Conservation (phyloP, 1,140 invertebrate genomes). For the Listronotus bonariensis region DNA sequence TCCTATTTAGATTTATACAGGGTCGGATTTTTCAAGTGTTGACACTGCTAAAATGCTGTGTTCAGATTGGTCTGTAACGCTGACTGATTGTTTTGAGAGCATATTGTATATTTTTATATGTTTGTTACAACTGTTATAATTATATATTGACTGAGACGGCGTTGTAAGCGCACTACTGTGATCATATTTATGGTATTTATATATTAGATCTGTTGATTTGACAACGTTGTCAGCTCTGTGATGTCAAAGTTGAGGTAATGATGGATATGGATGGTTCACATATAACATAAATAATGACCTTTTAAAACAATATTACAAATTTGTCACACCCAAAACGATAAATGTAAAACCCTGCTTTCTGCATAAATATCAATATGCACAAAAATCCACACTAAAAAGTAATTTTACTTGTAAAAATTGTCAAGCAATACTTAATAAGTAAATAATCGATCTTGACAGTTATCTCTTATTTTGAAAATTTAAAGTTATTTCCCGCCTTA, state of each 20-base stretch:
- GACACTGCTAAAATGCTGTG: slow-evolving; percentile 47
- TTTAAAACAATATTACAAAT: slow-evolving; percentile 12
- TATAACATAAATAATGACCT: slow-evolving; percentile 8
- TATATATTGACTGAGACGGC: slow-evolving; percentile 54
- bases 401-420: not conserved
- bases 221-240: slow-evolving; percentile 5
- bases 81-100: slow-evolving; percentile 54
- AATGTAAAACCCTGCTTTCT: slow-evolving; percentile 23
- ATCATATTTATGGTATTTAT: slow-evolving; percentile 58
- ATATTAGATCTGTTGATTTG: slow-evolving; percentile 52
- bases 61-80: slow-evolving; percentile 45
- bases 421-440: too few species aligned
- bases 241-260: slow-evolving; percentile 23
- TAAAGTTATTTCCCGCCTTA: too few species aligned
- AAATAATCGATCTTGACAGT: too few species aligned
- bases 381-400: slow-evolving; percentile 2
- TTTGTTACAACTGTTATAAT: slow-evolving; percentile 58
- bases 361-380: slow-evolving; percentile 3
- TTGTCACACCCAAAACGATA: slow-evolving; percentile 2
- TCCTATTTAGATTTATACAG: slow-evolving; percentile 33
- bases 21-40: slow-evolving; percentile 32
- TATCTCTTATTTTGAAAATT: too few species aligned
- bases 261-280: slow-evolving; percentile 43
- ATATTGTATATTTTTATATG: slow-evolving; percentile 58
- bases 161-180: slow-evolving; percentile 50